phyloP scores from a whole-genome alignment of 92 coral and sea anemone genomes.

The Galaxea fascicularis region DNA sequence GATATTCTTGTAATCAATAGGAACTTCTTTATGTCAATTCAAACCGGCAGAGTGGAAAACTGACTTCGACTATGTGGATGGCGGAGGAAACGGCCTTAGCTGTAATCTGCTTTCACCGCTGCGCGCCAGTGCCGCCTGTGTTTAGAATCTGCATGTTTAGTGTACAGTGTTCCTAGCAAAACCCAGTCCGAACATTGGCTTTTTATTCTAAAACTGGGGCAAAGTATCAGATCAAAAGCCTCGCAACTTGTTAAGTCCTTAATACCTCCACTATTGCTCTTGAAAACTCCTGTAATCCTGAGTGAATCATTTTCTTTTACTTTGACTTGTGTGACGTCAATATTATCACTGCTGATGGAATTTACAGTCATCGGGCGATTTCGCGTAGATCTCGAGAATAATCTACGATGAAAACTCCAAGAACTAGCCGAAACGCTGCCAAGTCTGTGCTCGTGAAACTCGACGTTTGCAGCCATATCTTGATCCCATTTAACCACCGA shows the following conservation, averaged over 20 bases:
- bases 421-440: not conserved
- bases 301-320: conserved; percentile 61
- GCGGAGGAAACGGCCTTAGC: not conserved
- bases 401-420: not conserved
- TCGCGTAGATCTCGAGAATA: not conserved
- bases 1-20: not conserved
- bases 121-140: conserved; percentile 82
- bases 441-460: conserved; percentile 55
- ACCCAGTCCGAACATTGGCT: conserved; percentile 61
- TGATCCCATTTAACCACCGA: conserved; percentile 20
- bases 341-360: conserved; percentile 46
- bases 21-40: not conserved
- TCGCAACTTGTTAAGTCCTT: conserved; percentile 51
- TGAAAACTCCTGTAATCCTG: conserved; percentile 63
- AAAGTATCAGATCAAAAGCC: conserved; percentile 79
- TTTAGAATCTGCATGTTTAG: conserved; percentile 62
- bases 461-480: conserved; percentile 47
- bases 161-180: conserved; percentile 80
- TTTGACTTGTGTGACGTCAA: conserved; percentile 61
- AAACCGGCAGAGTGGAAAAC: too few species aligned
- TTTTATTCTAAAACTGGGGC: conserved; percentile 60
- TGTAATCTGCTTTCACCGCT: conserved; percentile 60
- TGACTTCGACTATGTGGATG: too few species aligned
- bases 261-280: conserved; percentile 2
- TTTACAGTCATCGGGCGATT: conserved; percentile 42